Base-by-base conservation (phyloP, 1,140 invertebrate genomes). In the Bombus superbus region DNA sequence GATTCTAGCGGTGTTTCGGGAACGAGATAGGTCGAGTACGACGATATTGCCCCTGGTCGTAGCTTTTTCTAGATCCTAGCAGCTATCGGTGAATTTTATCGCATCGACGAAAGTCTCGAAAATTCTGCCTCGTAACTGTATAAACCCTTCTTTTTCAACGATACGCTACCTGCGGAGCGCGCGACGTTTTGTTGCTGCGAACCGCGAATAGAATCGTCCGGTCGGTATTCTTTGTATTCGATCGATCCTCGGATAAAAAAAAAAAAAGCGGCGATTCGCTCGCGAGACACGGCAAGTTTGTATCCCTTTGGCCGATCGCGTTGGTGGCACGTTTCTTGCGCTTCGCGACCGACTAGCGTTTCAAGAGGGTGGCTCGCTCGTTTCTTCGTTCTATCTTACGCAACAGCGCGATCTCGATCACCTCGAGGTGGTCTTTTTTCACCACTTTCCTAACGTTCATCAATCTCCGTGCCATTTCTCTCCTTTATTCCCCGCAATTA, bases 221-320 rank as follows among this genome's bases (percentile, higher is more conserved):
- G 5, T 25, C 62, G 38, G 74, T 83, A 71, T 42, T 64, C 74
- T 32, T 83, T 18, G 62, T 78, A 44, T 78, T 83, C 78, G 78
- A 83, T 83, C 78, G 78, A 83, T 78, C 47, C 5, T 5, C 18
- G 8, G 9, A 25, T 57, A 57, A 69, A 83, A 66, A 32, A 18
- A 32, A 83, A 66, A 32, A 18, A 47, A 5, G 15, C 18, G 47
- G 18, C 9, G 9, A 44, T 69, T 83, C 81, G 42, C 81, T 64
- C 3, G 59, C 28, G 74, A 44, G 78, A 83, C 38, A 28, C 81
- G 44, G 3, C 5, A 47, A 35, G 62, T 78, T 78, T 69, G 75
- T 69, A 59, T 83, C 78, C 78, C 47, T 83, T 78, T 3, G 35
- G 32, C 13, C 2, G 11, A 35, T 69, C 35, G 62, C 18, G 62